Percentiles rank a stretch among this genome's conserved stretches.
These are phyloP conservation scores for Gobio gobio DNA, from an alignment of 2,113 vertebrate genomes.

Conservation along the genomic window DNA sequence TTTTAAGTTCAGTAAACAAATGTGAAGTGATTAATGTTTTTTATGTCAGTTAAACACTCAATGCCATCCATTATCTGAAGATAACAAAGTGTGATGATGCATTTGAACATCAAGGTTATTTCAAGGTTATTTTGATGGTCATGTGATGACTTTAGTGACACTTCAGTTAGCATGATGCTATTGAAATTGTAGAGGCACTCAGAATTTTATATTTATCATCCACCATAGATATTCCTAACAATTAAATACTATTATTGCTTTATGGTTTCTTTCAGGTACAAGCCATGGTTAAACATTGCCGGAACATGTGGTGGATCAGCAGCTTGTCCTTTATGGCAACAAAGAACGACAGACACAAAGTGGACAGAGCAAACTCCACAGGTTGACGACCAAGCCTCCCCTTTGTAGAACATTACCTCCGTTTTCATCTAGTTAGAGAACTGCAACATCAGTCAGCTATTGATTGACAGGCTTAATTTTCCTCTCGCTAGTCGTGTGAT, in stretches of 20 bases:
- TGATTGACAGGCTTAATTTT: slow-evolving; percentile 45
- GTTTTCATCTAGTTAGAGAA: slow-evolving; percentile 24
- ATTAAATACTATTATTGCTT: not conserved
- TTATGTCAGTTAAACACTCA: not conserved
- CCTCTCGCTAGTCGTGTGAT: not conserved
- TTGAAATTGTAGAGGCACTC: no score
- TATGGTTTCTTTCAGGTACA: slow-evolving; percentile 2
- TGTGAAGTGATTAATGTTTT: slow-evolving; percentile 26
- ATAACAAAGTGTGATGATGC: not conserved
- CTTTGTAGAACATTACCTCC: slow-evolving; percentile 42
- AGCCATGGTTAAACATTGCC: slow-evolving; percentile 49
- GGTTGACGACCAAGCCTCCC: slow-evolving; percentile 10
- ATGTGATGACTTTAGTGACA: not conserved
- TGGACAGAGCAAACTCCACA: slow-evolving; percentile 14
- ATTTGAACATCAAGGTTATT: slow-evolving; percentile 27
- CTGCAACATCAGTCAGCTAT: slow-evolving; percentile 42
- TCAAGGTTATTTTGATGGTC: not conserved
- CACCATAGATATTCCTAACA: not conserved
- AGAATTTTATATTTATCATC: not conserved
- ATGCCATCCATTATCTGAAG: not conserved
- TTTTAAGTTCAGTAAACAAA: slow-evolving; percentile 30
- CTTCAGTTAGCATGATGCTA: not conserved
- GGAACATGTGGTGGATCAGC: slow-evolving; percentile 32
- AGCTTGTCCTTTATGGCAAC: slow-evolving; percentile 4
- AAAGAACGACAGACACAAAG: not conserved